phyloP scores from a whole-genome alignment of 1,140 invertebrate species.

The Aethina tumida region DNA sequence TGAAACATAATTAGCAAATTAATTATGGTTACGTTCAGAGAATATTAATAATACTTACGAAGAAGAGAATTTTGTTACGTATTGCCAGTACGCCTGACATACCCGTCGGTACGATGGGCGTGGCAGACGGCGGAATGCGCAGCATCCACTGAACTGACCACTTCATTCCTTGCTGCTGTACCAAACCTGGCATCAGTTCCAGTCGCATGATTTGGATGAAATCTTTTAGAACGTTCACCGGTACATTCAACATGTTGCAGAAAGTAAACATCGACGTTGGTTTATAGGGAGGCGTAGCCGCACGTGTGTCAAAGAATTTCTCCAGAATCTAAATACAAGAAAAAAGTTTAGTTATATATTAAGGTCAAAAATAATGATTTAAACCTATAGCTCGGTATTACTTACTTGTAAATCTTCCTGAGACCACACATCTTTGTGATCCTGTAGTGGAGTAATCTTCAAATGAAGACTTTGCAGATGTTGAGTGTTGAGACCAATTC shows the following conservation, averaged over 20 bases:
- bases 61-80: conserved; percentile 81
- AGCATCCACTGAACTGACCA: conserved; percentile 88
- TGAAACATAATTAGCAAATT: conserved; percentile 33
- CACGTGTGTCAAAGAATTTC: conserved; percentile 84
- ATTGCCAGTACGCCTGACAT: conserved; percentile 74
- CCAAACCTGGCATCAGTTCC: conserved; percentile 58
- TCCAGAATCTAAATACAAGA: conserved; percentile 58
- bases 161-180: conserved; percentile 51
- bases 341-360: conserved; percentile 3
- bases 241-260: conserved; percentile 68
- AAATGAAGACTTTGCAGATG: conserved; percentile 85
- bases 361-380: conserved; percentile 2
- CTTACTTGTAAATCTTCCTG: conserved; percentile 71
- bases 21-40: conserved; percentile 5
- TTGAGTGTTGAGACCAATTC: conserved; percentile 72
- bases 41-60: conserved; percentile 52
- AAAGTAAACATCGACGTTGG: conserved; percentile 79
- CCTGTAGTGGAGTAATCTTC: conserved; percentile 73
- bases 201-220: conserved; percentile 83
- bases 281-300: conserved; percentile 78
- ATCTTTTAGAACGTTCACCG: conserved; percentile 78
- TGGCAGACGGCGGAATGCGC: conserved; percentile 76
- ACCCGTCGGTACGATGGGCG: conserved; percentile 74
- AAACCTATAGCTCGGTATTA: too few relatives aligned
- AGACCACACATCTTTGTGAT: conserved; percentile 78